Evolutionary conservation across 2,888 invertebrate genomes (phyloP), one percentile per base, ranked within the genome.

Genomic region (Cryptocephalus moraei): DNA sequence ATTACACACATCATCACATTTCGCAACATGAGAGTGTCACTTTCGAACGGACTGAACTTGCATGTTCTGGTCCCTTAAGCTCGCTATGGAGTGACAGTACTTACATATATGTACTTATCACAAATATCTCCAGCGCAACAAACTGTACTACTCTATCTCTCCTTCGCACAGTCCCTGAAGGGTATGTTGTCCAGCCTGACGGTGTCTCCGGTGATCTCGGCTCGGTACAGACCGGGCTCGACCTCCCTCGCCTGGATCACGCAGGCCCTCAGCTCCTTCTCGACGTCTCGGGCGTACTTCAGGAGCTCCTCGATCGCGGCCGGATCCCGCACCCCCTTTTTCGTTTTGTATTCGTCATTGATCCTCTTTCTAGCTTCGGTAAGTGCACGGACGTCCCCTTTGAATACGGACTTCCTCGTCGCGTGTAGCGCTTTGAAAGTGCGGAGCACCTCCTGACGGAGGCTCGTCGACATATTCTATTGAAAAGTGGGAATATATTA

Each of bases 361-460:
- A 91, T 87, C 72, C 80, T 81, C n/a, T 71, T 57, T 59, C 88
- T 75, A 1, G 79, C 79, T 53, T 78, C 82, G 50, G 64, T 60
- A 39, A 88, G 68, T 0, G 87, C 82, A 49, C 62, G 66, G 10
- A 69, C 59, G 65, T 90, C 89, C 10, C 78, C 84, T 45, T 74
- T 64, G 66, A 90, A 90, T 12, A 84, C 78, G 49, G 69, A 70
- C 56, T 79, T 64, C 46, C 88, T 73, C 0, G 87, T 80, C 57
- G 77, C 76, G 62, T 90, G 89, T 8, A 90, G 70, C 47, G 73
- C 76, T 69, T 87, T 89, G 56, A 86, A 90, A 48, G 75, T 76
- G 55, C 71, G 72, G 44, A 89, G 66, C 4, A 85, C 85, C 12
- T 36, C 11, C 12, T 6, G 2, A 4, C 36, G 36, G n/a, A 36